Evolutionary conservation across 1,140 invertebrate species (phyloP).

Genomic region (Drosophila parvula): DNA sequence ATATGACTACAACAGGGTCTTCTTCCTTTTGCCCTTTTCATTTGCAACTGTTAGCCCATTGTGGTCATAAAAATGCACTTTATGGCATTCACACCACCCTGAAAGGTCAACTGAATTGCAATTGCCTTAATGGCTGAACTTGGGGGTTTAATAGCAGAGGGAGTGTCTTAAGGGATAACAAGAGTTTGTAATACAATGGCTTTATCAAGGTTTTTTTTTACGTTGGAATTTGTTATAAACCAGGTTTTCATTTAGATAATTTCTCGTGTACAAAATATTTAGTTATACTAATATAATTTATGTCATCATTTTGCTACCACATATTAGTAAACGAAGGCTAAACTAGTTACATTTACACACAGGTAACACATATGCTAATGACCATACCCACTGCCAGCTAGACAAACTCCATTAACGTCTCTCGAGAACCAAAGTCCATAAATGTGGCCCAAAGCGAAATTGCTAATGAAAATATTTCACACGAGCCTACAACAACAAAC

Average conservation of each 20-base stretch:
- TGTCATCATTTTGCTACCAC: neutral
- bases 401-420: slow-evolving; percentile 36
- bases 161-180: neutral
- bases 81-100: slow-evolving; percentile 25
- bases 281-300: neutral
- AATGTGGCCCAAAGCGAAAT: slow-evolving; percentile 21
- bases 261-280: neutral
- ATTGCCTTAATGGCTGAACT: slow-evolving; percentile 13
- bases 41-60: slow-evolving; percentile 11
- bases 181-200: neutral
- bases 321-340: neutral
- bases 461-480: slow-evolving; percentile 39
- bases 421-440: slow-evolving; percentile 23
- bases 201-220: neutral
- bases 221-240: neutral
- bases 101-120: slow-evolving; percentile 19
- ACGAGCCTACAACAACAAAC: slow-evolving; percentile 13
- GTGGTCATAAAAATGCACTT: slow-evolving; percentile 36
- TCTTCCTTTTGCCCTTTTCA: slow-evolving; percentile 8
- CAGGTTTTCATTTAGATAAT: neutral
- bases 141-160: slow-evolving; percentile 3
- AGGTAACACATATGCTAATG: slow-evolving; percentile 29
- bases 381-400: slow-evolving; percentile 16
- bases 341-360: slow-evolving; percentile 25
- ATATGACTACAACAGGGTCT: slow-evolving; percentile 11